Percentiles rank a stretch among this genome's conserved stretches.
These are phyloP conservation scores for Heliothis peltigera DNA, from an alignment of 2,888 invertebrate species.

Conservation along the genomic window DNA sequence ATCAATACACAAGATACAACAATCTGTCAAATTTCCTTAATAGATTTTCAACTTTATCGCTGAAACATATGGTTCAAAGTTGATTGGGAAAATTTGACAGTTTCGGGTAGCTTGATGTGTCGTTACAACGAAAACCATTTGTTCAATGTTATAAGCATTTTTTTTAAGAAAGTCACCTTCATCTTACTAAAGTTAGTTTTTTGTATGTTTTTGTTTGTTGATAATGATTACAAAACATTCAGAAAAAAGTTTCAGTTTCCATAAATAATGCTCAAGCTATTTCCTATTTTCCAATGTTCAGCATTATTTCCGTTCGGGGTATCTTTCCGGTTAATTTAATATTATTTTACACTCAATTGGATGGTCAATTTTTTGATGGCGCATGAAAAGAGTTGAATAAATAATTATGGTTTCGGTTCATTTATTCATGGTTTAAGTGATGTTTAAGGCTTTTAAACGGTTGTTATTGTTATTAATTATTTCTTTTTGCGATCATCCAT, in stretches of 20 bases:
- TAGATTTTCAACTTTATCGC: too few relatives aligned
- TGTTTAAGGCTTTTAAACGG: conserved; percentile 16
- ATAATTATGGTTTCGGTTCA: conserved; percentile 38
- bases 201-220: too few relatives aligned
- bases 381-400: conserved; percentile 45
- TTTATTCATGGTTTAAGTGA: conserved; percentile 23
- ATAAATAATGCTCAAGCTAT: conserved; percentile 40
- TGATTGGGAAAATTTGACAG: too few relatives aligned
- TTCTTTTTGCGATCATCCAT: too few relatives aligned
- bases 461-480: not conserved
- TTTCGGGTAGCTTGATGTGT: too few relatives aligned
- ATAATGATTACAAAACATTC: not conserved
- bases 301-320: conserved; percentile 61
- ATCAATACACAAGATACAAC: too few relatives aligned
- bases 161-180: too few relatives aligned
- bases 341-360: conserved; percentile 67
- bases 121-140: too few relatives aligned
- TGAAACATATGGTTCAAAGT: too few relatives aligned
- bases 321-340: conserved; percentile 69
- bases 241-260: conserved; percentile 14
- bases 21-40: too few relatives aligned
- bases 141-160: too few relatives aligned
- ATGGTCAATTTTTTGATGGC: conserved; percentile 45
- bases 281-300: conserved; percentile 41
- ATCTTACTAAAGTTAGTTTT: too few relatives aligned